Conservation (phyloP, 2,888 invertebrate genomes). For the Cyaniris semiargus region DNA sequence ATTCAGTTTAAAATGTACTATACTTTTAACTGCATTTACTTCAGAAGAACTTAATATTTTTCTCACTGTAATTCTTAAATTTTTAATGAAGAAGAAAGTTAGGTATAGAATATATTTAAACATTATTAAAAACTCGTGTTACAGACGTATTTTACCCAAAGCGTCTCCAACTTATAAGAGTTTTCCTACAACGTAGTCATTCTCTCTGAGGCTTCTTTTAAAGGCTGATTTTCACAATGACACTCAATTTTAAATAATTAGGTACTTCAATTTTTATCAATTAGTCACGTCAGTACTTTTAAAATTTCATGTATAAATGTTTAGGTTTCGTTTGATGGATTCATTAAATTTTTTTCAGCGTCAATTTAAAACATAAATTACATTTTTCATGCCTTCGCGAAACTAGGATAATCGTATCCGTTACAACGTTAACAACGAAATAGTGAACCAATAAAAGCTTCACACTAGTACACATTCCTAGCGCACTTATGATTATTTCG, state of each 20-base stretch:
- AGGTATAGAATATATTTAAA: not conserved
- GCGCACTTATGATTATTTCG: constrained; percentile 78
- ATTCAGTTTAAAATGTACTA: no score
- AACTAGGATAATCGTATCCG: not conserved
- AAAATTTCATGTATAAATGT: no score
- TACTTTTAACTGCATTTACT: no score
- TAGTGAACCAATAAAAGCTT: constrained; percentile 49
- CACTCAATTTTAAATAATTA: not conserved
- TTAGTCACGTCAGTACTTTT: not conserved
- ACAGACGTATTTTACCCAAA: no score
- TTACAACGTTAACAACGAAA: constrained; percentile 9
- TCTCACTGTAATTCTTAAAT: not conserved
- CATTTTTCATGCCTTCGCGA: not conserved
- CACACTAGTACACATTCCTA: constrained; percentile 71
- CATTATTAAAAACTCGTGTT: no score
- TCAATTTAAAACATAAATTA: not conserved
- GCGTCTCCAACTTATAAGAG: not conserved
- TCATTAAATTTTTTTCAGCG: not conserved
- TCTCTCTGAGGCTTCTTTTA: not conserved
- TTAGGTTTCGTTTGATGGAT: no score
- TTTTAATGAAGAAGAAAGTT: not conserved
- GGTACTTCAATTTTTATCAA: not conserved
- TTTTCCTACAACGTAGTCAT: not conserved
- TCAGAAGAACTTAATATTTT: not conserved
- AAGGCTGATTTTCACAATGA: not conserved